These are phyloP conservation scores for Drosophila incognita DNA, from an alignment of 2,888 invertebrate genomes.

Conservation along the genomic window DNA sequence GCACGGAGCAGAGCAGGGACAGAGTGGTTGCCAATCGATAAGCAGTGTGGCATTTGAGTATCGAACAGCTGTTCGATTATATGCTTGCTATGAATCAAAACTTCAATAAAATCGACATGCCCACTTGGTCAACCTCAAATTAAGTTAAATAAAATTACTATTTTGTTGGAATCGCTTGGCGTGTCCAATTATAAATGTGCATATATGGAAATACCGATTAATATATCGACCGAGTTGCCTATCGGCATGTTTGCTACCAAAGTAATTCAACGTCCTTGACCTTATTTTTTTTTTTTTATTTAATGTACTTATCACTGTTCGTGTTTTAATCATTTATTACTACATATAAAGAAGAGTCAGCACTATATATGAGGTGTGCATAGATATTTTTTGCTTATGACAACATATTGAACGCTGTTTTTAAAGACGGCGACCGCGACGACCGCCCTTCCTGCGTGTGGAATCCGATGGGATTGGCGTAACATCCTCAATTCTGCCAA, in stretches of 20 bases:
- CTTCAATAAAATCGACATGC: neutral
- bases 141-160: neutral
- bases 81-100: neutral
- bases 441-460: conserved; percentile 99
- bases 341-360: conserved; percentile 39
- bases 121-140: neutral
- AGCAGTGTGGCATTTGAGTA: conserved; percentile 35
- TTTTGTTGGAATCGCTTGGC: too few relatives aligned
- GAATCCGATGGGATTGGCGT: conserved; percentile 99
- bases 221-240: conserved; percentile 1
- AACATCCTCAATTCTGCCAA: conserved; percentile 99
- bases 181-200: neutral
- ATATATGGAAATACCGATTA: neutral
- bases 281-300: neutral
- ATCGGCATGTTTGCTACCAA: neutral
- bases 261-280: conserved; percentile 3
- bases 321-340: conserved; percentile 47
- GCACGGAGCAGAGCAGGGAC: conserved; percentile 15
- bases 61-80: conserved; percentile 34
- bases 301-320: neutral
- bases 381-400: conserved; percentile 3
- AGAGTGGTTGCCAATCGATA: conserved; percentile 29
- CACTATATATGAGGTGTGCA: conserved; percentile 7
- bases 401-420: neutral
- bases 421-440: conserved; percentile 99